Percentiles rank a stretch among this genome's conserved stretches.
Evolutionary conservation across 1,140 invertebrate genomes (phyloP).

Genomic region (Harpegnathos saltator): DNA sequence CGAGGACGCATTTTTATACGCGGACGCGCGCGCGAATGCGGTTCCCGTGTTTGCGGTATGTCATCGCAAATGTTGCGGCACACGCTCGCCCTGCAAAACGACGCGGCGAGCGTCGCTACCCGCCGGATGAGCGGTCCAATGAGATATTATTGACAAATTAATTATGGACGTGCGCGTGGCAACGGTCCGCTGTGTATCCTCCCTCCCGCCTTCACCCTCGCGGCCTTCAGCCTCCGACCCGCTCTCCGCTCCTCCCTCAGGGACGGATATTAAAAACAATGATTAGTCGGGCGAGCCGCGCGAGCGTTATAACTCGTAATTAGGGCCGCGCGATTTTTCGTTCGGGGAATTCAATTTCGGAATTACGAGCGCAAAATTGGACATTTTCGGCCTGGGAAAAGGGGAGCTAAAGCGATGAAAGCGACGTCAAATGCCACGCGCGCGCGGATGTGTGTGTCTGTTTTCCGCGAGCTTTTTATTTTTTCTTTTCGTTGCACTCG

Average conservation of each 20-base stretch:
- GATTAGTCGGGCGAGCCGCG: conserved; percentile 20
- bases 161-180: conserved; percentile 13
- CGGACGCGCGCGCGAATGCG: too few species aligned
- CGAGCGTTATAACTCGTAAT: conserved; percentile 46
- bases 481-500: background rate
- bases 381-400: conserved; percentile 8
- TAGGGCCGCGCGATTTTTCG: conserved; percentile 21
- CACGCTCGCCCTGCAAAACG: background rate
- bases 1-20: background rate
- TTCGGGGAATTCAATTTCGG: conserved; percentile 6
- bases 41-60: background rate
- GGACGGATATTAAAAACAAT: conserved; percentile 46
- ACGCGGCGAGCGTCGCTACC: too few species aligned
- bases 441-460: background rate
- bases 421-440: conserved; percentile 9
- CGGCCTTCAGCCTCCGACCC: too few species aligned
- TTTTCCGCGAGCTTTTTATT: background rate
- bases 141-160: conserved; percentile 47
- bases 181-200: too few species aligned
- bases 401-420: background rate
- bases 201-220: too few species aligned
- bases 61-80: background rate
- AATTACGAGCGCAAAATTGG: conserved; percentile 40
- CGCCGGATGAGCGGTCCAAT: background rate
- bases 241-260: background rate